phyloP scores from a whole-genome alignment of 1,140 invertebrate species.

The Cryptotermes secundus region DNA sequence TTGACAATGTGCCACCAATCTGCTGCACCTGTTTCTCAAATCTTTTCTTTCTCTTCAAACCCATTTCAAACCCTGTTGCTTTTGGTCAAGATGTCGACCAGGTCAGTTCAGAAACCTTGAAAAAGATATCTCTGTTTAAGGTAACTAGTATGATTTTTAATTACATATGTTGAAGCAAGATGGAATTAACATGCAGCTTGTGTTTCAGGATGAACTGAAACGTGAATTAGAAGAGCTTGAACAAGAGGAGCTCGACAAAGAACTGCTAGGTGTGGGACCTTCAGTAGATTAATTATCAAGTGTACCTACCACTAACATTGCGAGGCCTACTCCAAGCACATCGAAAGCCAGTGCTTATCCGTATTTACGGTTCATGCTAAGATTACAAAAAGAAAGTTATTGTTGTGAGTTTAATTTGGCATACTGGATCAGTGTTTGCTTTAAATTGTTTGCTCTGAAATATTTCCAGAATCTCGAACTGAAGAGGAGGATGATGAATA shows the following conservation, averaged over 20 bases:
- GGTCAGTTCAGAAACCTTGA: slow-evolving; percentile 41
- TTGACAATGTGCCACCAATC: slow-evolving; percentile 98
- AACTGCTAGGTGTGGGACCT: slow-evolving; percentile 64
- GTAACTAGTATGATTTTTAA: slow-evolving; percentile 44
- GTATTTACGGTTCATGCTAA: no score
- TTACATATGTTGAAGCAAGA: slow-evolving; percentile 83
- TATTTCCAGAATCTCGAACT: slow-evolving; percentile 41
- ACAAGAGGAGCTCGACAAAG: slow-evolving; percentile 80
- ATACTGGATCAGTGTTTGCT: neutral
- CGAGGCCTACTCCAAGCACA: slow-evolving; percentile 56
- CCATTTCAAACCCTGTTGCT: slow-evolving; percentile 96
- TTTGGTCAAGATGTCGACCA: slow-evolving; percentile 94
- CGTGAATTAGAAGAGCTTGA: slow-evolving; percentile 79
- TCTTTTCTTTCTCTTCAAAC: slow-evolving; percentile 97
- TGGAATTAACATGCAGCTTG: slow-evolving; percentile 74
- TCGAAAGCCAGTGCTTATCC: slow-evolving; percentile 39
- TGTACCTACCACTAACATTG: slow-evolving; percentile 62
- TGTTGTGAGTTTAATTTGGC: no score
- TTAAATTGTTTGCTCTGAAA: slow-evolving; percentile 19
- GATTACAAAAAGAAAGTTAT: no score
- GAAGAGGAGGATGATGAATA: slow-evolving; percentile 72
- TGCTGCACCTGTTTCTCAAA: slow-evolving; percentile 97
- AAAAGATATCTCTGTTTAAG: neutral
- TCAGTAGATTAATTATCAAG: slow-evolving; percentile 63
- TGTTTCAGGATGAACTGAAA: slow-evolving; percentile 67